These are phyloP conservation scores for Poeciliopsis presidionis DNA, from an alignment of 2,797 vertebrate species.

Conservation along the genomic window DNA sequence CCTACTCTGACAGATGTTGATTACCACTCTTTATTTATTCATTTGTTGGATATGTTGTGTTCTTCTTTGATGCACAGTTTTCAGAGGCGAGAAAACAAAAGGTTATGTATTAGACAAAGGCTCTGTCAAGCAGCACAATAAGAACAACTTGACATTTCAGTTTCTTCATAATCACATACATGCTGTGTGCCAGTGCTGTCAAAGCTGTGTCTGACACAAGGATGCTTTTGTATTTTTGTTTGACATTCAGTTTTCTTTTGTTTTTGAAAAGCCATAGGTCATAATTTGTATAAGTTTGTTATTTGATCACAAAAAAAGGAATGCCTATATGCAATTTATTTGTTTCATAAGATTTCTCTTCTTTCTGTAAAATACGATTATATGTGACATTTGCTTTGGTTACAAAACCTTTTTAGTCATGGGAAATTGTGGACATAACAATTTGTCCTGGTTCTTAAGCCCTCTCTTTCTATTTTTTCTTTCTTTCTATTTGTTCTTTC, in stretches of 20 bases:
- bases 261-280: neutral
- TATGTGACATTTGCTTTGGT: neutral
- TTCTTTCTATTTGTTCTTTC: neutral
- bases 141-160: constrained; percentile 30
- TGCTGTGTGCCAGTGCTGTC: constrained; percentile 1
- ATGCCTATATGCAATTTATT: neutral
- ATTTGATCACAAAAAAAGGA: neutral
- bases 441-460: neutral
- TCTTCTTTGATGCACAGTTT: constrained; percentile 13
- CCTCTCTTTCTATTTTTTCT: neutral
- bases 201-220: constrained; percentile 6
- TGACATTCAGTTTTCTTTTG: neutral
- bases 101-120: neutral
- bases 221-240: neutral
- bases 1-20: neutral
- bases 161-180: constrained; percentile 9
- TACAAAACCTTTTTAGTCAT: neutral
- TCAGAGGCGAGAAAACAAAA: constrained; percentile 11
- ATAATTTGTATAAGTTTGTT: neutral
- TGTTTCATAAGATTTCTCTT: neutral
- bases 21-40: constrained; percentile 4
- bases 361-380: neutral
- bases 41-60: neutral
- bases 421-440: neutral
- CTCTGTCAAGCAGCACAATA: constrained; percentile 18